Conservation (phyloP, 2,888 invertebrate genomes). For the Ischnus inquisitorius region DNA sequence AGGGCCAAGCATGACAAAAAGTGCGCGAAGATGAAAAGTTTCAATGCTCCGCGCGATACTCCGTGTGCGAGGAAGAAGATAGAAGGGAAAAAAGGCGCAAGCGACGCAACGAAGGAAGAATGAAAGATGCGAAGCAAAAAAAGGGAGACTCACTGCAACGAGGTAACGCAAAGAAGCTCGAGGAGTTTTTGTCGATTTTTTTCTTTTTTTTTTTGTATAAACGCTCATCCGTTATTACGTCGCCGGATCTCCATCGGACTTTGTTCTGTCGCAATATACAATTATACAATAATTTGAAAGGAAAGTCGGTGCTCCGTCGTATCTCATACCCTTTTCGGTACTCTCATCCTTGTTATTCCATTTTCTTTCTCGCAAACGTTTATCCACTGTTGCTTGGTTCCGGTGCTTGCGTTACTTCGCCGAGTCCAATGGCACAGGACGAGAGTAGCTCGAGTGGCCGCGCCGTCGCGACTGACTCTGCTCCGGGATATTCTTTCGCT, state of each 20-base stretch:
- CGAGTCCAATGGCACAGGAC: background rate
- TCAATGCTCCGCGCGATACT: constrained; percentile 30
- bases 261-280: constrained; percentile 80
- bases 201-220: constrained; percentile 72
- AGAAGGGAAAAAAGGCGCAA: constrained; percentile 34
- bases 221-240: constrained; percentile 80
- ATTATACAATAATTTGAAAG: constrained; percentile 82
- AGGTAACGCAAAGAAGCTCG: constrained; percentile 28
- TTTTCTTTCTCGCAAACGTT: constrained; percentile 36
- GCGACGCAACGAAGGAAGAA: constrained; percentile 60
- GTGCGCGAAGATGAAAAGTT: constrained; percentile 50
- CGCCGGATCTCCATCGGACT: constrained; percentile 75
- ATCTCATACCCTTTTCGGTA: constrained; percentile 38
- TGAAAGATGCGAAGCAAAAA: constrained; percentile 62
- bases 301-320: constrained; percentile 71
- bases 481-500: constrained; percentile 57
- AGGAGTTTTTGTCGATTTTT: constrained; percentile 28
- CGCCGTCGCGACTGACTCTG: constrained; percentile 33
- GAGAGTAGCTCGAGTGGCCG: constrained; percentile 38
- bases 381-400: background rate
- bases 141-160: constrained; percentile 24
- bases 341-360: constrained; percentile 60
- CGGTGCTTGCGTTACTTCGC: background rate
- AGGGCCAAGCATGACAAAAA: constrained; percentile 16
- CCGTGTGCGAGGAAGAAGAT: constrained; percentile 8